Conservation (phyloP, 2,797 vertebrate species). For the Eutrigla gurnardus region DNA sequence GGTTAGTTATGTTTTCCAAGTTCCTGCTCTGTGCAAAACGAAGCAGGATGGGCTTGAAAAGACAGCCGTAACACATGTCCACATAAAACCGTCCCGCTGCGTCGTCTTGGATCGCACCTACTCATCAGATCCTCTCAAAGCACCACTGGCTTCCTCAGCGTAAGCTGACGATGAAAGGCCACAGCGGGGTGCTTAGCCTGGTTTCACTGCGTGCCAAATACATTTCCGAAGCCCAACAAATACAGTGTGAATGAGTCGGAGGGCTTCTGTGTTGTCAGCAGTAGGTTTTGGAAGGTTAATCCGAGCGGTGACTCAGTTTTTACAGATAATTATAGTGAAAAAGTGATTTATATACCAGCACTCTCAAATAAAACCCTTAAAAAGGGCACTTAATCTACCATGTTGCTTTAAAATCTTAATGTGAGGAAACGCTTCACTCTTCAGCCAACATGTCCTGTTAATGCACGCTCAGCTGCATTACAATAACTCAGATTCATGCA, state of each 20-base stretch:
- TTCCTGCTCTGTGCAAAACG: background rate
- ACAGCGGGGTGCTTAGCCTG: constrained; percentile 22
- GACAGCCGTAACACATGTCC: background rate
- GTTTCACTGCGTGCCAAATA: constrained; percentile 2
- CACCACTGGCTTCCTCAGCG: constrained; percentile 6
- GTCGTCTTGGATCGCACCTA: background rate
- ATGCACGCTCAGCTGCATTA: no score
- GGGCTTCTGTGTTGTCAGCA: background rate
- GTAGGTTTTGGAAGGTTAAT: background rate
- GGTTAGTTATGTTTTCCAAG: background rate
- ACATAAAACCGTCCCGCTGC: background rate
- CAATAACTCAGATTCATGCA: no score
- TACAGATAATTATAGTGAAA: background rate
- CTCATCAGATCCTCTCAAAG: constrained; percentile 24
- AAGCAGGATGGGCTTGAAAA: background rate
- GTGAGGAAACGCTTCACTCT: no score
- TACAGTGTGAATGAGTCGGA: background rate
- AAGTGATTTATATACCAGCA: background rate
- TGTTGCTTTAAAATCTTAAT: no score
- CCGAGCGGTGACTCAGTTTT: background rate
- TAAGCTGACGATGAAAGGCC: constrained; percentile 27
- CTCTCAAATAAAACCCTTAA: background rate
- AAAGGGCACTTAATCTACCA: no score
- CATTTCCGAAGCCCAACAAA: constrained; percentile 1
- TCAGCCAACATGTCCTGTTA: no score